phyloP scores from a whole-genome alignment of 2,113 vertebrate genomes.

The Collichthys lucidus region DNA sequence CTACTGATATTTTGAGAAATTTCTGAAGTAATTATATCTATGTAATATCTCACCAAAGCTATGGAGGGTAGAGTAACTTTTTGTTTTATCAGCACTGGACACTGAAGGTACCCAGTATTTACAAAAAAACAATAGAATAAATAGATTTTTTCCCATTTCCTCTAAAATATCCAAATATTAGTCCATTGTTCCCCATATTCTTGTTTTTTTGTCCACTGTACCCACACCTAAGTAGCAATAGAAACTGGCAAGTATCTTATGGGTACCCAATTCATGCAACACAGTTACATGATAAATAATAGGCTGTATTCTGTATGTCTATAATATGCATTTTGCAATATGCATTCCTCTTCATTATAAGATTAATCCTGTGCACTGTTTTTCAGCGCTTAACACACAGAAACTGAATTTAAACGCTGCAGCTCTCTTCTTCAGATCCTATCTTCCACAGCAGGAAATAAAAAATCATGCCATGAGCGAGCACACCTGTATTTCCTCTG shows the following conservation, averaged over 20 bases:
- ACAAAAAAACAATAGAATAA: neutral
- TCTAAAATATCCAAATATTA: neutral
- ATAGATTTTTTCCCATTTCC: neutral
- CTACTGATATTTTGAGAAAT: too few species aligned
- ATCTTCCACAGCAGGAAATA: conserved; percentile 12
- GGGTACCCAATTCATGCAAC: neutral
- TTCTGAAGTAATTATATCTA: too few species aligned
- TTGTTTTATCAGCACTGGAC: too few species aligned
- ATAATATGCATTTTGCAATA: too few species aligned
- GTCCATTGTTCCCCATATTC: neutral
- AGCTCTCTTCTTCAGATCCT: conserved; percentile 15
- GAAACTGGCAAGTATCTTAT: neutral
- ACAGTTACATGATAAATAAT: neutral
- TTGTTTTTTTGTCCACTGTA: neutral
- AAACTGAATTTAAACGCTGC: neutral
- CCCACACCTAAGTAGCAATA: neutral
- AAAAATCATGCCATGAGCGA: conserved; percentile 22
- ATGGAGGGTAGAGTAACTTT: too few species aligned
- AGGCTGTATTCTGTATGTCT: neutral
- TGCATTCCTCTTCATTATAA: neutral
- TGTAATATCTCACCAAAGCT: too few species aligned
- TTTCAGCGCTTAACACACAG: neutral
- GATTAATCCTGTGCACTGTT: neutral
- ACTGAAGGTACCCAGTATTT: neutral
- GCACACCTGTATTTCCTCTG: conserved; percentile 40